Percentiles rank a stretch among this genome's conserved stretches.
These are phyloP conservation scores for Muscidifurax raptorellus DNA, from an alignment of 1,140 invertebrate genomes.

Conservation along the genomic window DNA sequence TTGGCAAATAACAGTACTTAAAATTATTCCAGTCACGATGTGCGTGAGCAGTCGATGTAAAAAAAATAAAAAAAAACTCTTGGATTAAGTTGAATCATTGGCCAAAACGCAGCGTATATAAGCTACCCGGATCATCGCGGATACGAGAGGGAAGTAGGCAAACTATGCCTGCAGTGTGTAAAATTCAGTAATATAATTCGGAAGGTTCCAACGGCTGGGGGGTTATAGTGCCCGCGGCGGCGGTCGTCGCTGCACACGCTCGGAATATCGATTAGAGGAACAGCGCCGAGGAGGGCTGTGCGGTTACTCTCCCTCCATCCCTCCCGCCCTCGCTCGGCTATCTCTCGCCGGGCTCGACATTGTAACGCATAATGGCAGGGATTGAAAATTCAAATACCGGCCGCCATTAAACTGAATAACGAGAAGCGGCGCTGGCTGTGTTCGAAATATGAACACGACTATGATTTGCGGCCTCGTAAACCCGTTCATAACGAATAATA, in stretches of 20 bases:
- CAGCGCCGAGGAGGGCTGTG: neutral
- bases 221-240: neutral
- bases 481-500: conserved; percentile 77
- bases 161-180: neutral
- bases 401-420: conserved; percentile 75
- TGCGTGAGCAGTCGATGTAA: too few species aligned
- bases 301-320: neutral
- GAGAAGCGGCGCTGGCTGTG: conserved; percentile 70
- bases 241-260: neutral
- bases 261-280: conserved; percentile 31
- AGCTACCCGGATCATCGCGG: neutral
- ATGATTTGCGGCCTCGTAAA: conserved; percentile 77
- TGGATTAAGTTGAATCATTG: neutral
- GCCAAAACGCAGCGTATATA: neutral
- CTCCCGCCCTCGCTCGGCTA: neutral
- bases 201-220: neutral
- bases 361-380: conserved; percentile 55
- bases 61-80: too few species aligned
- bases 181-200: conserved; percentile 7
- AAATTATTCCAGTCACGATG: too few species aligned
- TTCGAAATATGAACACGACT: conserved; percentile 76
- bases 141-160: neutral
- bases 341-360: conserved; percentile 33
- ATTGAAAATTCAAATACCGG: conserved; percentile 75
- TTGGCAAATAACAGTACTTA: too few species aligned